Evolutionary conservation across 2,113 vertebrate genomes (phyloP), one percentile per base, ranked within the genome.

Genomic region (Leuciscus idus): DNA sequence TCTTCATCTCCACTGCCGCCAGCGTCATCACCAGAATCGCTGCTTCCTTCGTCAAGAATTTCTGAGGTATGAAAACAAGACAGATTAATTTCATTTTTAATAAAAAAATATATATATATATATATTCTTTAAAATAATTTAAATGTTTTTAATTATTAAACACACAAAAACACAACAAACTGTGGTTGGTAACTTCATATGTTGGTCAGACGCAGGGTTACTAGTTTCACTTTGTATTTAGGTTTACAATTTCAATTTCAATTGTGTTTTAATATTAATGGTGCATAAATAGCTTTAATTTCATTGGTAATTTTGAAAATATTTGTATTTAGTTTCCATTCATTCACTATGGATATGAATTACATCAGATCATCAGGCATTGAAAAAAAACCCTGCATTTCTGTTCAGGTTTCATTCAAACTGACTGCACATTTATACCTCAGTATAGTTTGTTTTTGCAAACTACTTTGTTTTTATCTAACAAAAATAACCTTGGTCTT

Each of bases 11-110:
- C 97, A 62, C 96, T 97, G 89, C 95, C 97, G 43, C 94, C 97
- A 83, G 91, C 97, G 2, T 98, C 97, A 13, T 96, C 94, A 6
- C 95, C 96, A 30, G 97, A 98, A 81, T 98, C 97, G 88, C 96
- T 97, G 92, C 97, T 98, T 89, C 97, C 98, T 90, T 99, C 98
- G 82, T 99, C 98, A 91, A 99, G 95, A 90, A 99, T 99, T 91
- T 99, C 98, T 99, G 89, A 28, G 3, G 11, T 11, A 15, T 5
- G 64, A 13, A 57, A 70, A 28, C 4, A 36, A 30, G 13, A 55
- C 48, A 55, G 48, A 77, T 72, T 19, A 73, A 73, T 43, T 28
- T 11, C 23, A n/a, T 26, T 26, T n/a, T n/a, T 4, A 9, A 43
- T 43, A 2, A 9, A 43, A 43, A 43, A 9, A 36, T 5, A 33